These are phyloP conservation scores for Saguinus imperator DNA, from an alignment of 2,113 vertebrate genomes.

Conservation along the genomic window DNA sequence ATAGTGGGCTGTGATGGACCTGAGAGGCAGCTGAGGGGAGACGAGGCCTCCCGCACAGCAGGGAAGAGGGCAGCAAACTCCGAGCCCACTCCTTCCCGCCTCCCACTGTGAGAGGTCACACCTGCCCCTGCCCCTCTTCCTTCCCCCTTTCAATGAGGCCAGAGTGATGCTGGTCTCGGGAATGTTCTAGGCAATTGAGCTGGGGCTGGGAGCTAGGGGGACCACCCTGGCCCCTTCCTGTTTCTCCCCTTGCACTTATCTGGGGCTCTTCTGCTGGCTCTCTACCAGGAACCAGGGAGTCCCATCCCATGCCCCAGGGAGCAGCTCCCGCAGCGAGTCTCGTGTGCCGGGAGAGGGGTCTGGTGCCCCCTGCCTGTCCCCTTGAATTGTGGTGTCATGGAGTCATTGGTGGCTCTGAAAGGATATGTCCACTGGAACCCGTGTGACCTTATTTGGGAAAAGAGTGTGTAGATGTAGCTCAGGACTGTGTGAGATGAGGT, in stretches of 20 bases:
- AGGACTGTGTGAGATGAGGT: background rate
- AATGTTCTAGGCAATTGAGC: too few species aligned
- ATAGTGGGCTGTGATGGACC: background rate
- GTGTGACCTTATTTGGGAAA: background rate
- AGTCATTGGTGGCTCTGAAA: background rate
- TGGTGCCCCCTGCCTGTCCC: background rate
- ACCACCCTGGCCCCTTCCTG: background rate
- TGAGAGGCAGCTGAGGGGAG: background rate
- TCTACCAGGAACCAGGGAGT: too few species aligned
- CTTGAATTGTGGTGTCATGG: background rate
- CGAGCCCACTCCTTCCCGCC: too few species aligned
- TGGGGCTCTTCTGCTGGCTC: background rate
- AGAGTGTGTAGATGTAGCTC: background rate
- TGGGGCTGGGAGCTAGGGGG: background rate
- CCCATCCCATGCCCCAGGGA: background rate
- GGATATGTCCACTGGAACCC: accelerated
- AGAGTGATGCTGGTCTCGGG: background rate
- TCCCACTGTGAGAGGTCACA: background rate
- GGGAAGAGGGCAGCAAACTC: too few species aligned
- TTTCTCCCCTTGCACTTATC: background rate
- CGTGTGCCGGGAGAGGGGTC: background rate
- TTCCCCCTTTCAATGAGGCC: background rate
- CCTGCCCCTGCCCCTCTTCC: background rate
- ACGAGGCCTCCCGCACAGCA: accelerated
- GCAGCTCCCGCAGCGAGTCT: too few species aligned